A percentile compares a stretch with the other conserved stretches of the same genome.
Evolutionary conservation across 35 echinoderm and acorn worm genomes (phyloP).

Genomic region (Diadema setosum): DNA sequence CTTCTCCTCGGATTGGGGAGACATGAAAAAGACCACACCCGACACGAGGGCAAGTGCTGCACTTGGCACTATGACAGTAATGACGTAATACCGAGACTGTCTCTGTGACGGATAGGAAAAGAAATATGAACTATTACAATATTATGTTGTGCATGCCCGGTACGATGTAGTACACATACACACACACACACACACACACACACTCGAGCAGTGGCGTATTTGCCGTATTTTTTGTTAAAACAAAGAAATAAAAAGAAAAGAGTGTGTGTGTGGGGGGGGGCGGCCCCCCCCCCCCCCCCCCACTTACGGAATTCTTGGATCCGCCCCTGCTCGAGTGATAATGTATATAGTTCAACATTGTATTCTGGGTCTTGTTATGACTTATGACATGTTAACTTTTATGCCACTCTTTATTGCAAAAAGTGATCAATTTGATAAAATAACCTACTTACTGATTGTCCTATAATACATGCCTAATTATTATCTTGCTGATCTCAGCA

Average conservation of each 20-base stretch:
- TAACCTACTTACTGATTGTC: too few relatives aligned
- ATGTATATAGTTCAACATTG: too few relatives aligned
- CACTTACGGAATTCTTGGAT: too few relatives aligned
- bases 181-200: not conserved
- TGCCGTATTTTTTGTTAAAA: too few relatives aligned
- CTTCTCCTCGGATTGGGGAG: conserved; percentile 77
- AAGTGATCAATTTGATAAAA: not conserved
- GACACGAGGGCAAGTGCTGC: conserved; percentile 35
- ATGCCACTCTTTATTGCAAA: not conserved
- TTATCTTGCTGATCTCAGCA: too few relatives aligned
- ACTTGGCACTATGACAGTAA: conserved; percentile 64
- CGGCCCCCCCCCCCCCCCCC: not conserved
- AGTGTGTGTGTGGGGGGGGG: not conserved
- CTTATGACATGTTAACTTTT: too few relatives aligned
- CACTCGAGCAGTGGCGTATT: not conserved
- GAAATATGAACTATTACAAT: not conserved
- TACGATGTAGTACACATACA: not conserved
- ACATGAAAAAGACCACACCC: conserved; percentile 53
- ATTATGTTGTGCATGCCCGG: not conserved
- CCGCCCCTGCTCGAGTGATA: too few relatives aligned
- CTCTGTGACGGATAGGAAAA: conserved; percentile 25
- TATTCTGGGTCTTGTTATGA: too few relatives aligned
- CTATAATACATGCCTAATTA: too few relatives aligned
- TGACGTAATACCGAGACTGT: conserved; percentile 58
- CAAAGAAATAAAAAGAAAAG: too few relatives aligned